Evolutionary conservation across 2,888 invertebrate species (phyloP), one percentile per base, ranked within the genome.

Genomic region (Erebia palarica): DNA sequence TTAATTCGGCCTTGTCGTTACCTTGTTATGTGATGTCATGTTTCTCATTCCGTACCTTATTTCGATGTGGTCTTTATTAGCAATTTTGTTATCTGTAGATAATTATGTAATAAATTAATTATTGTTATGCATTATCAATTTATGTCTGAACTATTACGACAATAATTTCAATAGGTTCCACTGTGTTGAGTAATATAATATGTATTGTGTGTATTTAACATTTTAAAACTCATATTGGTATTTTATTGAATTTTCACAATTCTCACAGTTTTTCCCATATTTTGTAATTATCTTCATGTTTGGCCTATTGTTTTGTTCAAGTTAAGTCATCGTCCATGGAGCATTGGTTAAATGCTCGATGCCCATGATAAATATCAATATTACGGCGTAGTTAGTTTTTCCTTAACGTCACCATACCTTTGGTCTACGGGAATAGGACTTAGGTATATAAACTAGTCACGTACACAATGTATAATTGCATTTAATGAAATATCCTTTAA

Each of bases 11-110:
- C 63, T 63, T 63, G 63, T 21, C 21, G 63, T 9, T 49, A 49
- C 49, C 63, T 60, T 60, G 36, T 14, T 13, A 18, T 16, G 47
- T 63, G 63, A 63, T 63, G 61, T 63, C 61, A 63, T 63, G 18
- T 11, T 61, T 61, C 61, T 61, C 44, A 18, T 21, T 49, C 47
- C 13, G 21, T 63, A 42, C 44, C 44, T 42, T 67, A 67, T 58
- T 67, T 63, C 49, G 63, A 49, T 63, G 44, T 18, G 11, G 57
- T 58, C 27, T 60, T 7, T 49, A 60, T 49, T 13, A 27, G 58
- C 7, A 36, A 36, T 36, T 36, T 36, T 16, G 53, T n/a, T 53
- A 53, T 53, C 16, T 53, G 53, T 16, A 5, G n/a, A 36, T 36
- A 36, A 36, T 36, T 36, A 36, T 36, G 36, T 36, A 36, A 36